These are phyloP conservation scores for Eupsittula cactorum DNA, from an alignment of 2,113 vertebrate species.

Conservation along the genomic window DNA sequence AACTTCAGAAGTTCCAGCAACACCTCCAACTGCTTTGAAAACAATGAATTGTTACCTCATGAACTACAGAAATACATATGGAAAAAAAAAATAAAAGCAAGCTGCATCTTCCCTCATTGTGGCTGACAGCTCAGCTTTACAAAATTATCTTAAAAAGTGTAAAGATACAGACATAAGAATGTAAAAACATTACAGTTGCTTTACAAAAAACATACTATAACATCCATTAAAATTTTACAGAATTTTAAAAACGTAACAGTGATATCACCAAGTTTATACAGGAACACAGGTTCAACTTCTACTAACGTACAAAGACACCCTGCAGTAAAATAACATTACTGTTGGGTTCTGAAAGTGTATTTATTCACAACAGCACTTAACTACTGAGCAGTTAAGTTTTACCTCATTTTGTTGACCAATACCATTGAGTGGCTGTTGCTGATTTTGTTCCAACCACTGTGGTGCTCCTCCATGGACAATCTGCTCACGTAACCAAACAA, in stretches of 20 bases:
- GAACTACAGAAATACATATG: background rate
- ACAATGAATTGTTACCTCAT: background rate
- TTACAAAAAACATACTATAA: background rate
- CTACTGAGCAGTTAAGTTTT: background rate
- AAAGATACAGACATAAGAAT: background rate
- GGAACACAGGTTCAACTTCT: background rate
- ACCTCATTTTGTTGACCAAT: slow-evolving; percentile 89
- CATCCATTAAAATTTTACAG: background rate
- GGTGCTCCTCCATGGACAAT: slow-evolving; percentile 95
- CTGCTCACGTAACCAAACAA: slow-evolving; percentile 97
- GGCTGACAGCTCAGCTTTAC: background rate
- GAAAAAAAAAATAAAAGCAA: background rate
- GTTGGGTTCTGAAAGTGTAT: background rate
- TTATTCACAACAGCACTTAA: background rate
- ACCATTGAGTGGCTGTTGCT: slow-evolving; percentile 83
- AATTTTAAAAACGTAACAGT: background rate
- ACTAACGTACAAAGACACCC: rapidly evolving
- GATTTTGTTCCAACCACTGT: slow-evolving; percentile 93
- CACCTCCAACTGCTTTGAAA: background rate
- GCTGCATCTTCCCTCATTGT: background rate
- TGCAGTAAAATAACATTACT: background rate
- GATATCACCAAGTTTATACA: rapidly evolving
- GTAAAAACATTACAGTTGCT: background rate
- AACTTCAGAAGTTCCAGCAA: background rate
- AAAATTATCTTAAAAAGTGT: background rate